phyloP scores from a whole-genome alignment of 92 coral and sea anemone genomes.

The Galaxea fascicularis region DNA sequence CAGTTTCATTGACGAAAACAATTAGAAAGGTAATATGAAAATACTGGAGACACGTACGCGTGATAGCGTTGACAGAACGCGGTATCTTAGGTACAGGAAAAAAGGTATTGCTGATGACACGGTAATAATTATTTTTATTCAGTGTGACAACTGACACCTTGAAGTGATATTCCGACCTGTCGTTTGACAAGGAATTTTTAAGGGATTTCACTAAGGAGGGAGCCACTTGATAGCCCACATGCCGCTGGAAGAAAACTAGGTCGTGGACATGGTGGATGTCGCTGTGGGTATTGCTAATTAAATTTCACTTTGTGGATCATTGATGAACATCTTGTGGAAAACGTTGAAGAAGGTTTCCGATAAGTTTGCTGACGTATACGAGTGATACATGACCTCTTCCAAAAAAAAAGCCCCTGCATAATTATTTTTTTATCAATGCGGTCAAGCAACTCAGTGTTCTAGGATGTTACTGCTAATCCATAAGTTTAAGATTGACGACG shows the following conservation, averaged over 20 bases:
- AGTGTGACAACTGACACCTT: too few relatives aligned
- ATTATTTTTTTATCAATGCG: too few relatives aligned
- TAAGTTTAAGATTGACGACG: too few relatives aligned
- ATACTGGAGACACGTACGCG: neutral
- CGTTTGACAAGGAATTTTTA: neutral
- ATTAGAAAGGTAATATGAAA: neutral
- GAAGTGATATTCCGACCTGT: too few relatives aligned
- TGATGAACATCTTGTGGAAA: constrained; percentile 5
- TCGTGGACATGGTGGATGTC: neutral
- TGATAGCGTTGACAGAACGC: constrained; percentile 2
- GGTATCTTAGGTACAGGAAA: neutral
- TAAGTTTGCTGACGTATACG: too few relatives aligned
- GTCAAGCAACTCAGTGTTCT: too few relatives aligned
- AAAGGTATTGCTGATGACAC: neutral
- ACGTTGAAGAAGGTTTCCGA: neutral
- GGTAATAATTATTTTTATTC: neutral
- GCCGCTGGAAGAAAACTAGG: neutral
- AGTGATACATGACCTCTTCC: too few relatives aligned
- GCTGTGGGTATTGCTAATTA: too few relatives aligned
- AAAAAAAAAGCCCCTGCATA: neutral
- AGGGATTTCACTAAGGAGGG: too few relatives aligned
- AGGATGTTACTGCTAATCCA: too few relatives aligned
- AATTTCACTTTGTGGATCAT: neutral
- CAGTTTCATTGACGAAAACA: neutral
- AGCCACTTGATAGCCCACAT: neutral